Conservation (phyloP, 2,888 invertebrate species). For the Himalopsyche anomala region DNA sequence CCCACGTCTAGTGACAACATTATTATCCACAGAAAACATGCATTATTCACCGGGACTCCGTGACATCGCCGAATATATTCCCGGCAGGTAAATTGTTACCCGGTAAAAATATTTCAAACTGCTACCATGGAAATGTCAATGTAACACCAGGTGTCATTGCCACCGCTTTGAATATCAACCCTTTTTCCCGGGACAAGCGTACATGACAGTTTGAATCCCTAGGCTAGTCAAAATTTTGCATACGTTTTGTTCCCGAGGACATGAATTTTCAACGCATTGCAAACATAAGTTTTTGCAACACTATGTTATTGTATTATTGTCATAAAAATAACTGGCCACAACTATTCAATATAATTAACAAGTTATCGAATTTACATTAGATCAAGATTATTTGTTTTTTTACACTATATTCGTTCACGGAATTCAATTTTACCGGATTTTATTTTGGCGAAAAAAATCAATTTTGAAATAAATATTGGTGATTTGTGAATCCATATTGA, state of each 20-base stretch:
- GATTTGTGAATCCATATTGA: too few species aligned
- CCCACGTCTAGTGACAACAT: conserved; percentile 3
- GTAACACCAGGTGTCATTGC: conserved; percentile 10
- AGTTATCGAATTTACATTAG: too few species aligned
- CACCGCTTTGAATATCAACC: conserved; percentile 16
- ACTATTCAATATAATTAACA: too few species aligned
- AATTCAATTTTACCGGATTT: too few species aligned
- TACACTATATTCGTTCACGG: too few species aligned
- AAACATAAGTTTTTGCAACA: background rate
- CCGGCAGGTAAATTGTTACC: conserved; percentile 26
- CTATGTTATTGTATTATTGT: too few species aligned
- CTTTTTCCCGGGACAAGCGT: background rate
- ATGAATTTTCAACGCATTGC: background rate
- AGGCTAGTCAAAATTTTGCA: background rate
- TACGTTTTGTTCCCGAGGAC: background rate
- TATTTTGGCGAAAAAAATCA: too few species aligned
- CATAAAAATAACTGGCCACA: too few species aligned
- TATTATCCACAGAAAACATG: conserved; percentile 16
- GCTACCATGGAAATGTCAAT: conserved; percentile 6
- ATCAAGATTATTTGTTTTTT: too few species aligned
- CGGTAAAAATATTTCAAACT: conserved; percentile 34
- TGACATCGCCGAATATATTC: conserved; percentile 26
- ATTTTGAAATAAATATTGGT: too few species aligned
- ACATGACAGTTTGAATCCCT: conserved; percentile 1
- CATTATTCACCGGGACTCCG: conserved; percentile 16